A percentile compares a stretch with the other conserved stretches of the same genome.
Conservation (phyloP, 2,888 invertebrate species). For the Aleiodes alternator region DNA sequence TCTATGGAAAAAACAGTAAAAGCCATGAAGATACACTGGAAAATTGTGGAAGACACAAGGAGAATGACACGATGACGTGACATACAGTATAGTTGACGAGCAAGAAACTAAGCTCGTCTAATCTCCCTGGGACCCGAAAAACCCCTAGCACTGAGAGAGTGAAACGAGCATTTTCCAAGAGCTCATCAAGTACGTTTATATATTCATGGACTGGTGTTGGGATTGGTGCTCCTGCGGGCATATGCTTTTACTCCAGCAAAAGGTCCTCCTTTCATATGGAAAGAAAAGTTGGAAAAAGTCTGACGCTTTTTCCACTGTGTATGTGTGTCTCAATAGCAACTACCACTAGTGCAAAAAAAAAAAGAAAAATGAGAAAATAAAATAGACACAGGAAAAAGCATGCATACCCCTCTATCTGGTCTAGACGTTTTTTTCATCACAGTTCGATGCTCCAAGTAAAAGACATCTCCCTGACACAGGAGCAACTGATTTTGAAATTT, state of each 20-base stretch:
- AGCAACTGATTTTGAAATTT: conserved; percentile 21
- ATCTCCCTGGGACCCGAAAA: conserved; percentile 38
- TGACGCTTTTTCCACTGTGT: background rate
- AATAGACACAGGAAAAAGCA: background rate
- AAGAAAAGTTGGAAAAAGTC: conserved; percentile 16
- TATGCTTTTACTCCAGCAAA: conserved; percentile 26
- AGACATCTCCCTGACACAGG: conserved; percentile 2
- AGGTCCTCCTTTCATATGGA: conserved; percentile 15
- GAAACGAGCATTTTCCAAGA: conserved; percentile 36
- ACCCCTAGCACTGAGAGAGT: conserved; percentile 16
- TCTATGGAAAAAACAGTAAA: conserved; percentile 2
- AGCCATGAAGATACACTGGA: background rate
- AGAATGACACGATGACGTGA: conserved; percentile 24
- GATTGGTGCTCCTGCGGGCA: conserved; percentile 57
- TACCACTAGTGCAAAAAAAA: background rate
- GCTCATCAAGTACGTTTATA: conserved; percentile 66
- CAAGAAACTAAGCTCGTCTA: conserved; percentile 46
- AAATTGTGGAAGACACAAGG: conserved; percentile 6
- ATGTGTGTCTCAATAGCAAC: background rate
- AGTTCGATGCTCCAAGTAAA: conserved; percentile 9
- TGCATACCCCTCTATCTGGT: background rate
- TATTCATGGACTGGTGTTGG: conserved; percentile 66
- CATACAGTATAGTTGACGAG: conserved; percentile 26
- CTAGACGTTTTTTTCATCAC: conserved; percentile 34
- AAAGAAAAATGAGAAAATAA: background rate